Evolutionary conservation across 35 echinoderm and acorn worm species (phyloP).

Genomic region (Amphiura filiformis): DNA sequence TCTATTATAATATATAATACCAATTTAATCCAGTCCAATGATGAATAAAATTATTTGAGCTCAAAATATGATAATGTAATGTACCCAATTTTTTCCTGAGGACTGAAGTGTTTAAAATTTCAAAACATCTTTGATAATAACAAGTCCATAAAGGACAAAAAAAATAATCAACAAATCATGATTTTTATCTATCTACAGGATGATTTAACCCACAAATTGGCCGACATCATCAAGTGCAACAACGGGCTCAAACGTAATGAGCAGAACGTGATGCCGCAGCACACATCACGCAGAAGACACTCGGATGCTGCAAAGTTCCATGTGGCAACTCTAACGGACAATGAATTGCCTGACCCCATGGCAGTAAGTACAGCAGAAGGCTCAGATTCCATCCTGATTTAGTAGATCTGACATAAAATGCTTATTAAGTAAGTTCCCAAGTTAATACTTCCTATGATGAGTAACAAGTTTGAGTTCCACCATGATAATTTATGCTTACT

Average conservation of each 20-base stretch:
- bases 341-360: conserved; percentile 85
- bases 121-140: not conserved
- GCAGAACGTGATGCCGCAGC: conserved; percentile 86
- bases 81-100: not conserved
- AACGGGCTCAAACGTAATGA: conserved; percentile 84
- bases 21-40: not conserved
- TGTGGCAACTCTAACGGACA: conserved; percentile 87
- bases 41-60: not conserved
- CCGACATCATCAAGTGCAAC: conserved; percentile 97
- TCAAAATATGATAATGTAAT: not conserved
- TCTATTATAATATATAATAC: too few species aligned
- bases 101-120: not conserved
- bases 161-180: too few species aligned
- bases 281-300: conserved; percentile 92
- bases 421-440: too few species aligned
- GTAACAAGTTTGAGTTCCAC: not conserved
- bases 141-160: too few species aligned
- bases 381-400: too few species aligned
- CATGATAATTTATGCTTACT: not conserved
- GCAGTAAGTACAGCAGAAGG: too few species aligned
- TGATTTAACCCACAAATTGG: conserved; percentile 95
- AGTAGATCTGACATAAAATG: too few species aligned
- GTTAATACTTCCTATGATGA: too few species aligned
- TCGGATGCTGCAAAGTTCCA: conserved; percentile 87
- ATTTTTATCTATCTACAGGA: too few species aligned